phyloP scores from a whole-genome alignment of 2,888 invertebrate species.

The Uropetala carovei region DNA sequence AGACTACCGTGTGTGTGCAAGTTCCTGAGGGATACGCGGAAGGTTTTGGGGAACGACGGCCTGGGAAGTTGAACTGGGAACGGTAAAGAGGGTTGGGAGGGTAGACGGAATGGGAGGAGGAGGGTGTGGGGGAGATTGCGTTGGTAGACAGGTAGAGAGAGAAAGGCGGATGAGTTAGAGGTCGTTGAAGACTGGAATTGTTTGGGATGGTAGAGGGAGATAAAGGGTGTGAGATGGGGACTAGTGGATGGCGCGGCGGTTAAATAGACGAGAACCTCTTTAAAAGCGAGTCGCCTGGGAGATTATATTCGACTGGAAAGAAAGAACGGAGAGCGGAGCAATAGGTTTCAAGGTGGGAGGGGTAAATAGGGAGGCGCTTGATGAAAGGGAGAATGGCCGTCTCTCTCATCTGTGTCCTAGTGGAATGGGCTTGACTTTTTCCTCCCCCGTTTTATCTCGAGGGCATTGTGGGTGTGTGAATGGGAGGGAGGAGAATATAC shows the following conservation, averaged over 20 bases:
- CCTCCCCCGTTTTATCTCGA: neutral
- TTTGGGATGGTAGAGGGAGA: neutral
- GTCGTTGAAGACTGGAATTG: neutral
- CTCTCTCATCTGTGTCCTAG: neutral
- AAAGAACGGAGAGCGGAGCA: too few relatives aligned
- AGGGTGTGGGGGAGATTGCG: neutral
- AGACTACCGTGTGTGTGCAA: neutral
- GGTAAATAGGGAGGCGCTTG: neutral
- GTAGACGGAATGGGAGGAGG: neutral
- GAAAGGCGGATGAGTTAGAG: neutral
- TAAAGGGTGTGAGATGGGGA: neutral
- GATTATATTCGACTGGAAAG: neutral
- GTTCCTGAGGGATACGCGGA: conserved; percentile 28
- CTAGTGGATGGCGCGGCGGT: neutral
- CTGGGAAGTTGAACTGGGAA: neutral
- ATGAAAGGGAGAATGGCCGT: neutral
- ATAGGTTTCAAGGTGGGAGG: too few relatives aligned
- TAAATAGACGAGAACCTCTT: neutral
- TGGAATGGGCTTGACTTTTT: conserved; percentile 4
- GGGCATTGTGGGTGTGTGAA: neutral
- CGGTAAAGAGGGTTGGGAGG: neutral
- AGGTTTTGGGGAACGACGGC: neutral
- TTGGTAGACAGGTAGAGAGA: neutral
- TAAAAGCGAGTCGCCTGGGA: neutral
- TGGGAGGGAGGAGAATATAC: neutral